Conservation (phyloP, 2,888 invertebrate species). For the Leucania comma region DNA sequence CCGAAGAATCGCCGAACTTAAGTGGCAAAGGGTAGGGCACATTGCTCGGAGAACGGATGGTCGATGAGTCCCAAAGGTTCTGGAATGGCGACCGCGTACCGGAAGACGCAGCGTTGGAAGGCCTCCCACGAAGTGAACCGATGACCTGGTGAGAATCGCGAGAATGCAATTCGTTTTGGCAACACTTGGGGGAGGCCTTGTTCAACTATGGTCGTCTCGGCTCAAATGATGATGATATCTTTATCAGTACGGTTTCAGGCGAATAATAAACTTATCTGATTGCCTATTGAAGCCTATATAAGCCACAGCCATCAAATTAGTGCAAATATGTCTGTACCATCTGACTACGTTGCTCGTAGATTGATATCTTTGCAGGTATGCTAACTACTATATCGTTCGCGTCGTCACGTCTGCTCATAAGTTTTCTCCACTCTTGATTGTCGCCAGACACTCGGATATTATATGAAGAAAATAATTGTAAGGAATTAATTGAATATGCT, state of each 20-base stretch:
- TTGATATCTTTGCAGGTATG: conserved; percentile 1
- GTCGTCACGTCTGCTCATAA: neutral
- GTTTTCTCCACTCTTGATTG: conserved; percentile 4
- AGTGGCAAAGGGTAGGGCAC: too few species aligned
- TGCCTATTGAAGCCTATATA: conserved; percentile 13
- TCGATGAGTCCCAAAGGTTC: too few species aligned
- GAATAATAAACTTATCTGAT: conserved; percentile 8
- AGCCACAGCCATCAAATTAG: conserved; percentile 11
- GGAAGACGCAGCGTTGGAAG: too few species aligned
- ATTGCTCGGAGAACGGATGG: too few species aligned
- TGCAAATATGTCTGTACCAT: conserved; percentile 1
- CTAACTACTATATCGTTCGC: neutral
- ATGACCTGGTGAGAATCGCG: too few species aligned
- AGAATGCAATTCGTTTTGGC: too few species aligned
- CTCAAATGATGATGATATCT: too few species aligned
- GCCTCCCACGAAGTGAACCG: too few species aligned
- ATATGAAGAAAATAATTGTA: neutral
- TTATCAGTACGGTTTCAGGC: neutral
- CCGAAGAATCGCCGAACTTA: too few species aligned
- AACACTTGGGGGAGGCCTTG: too few species aligned
- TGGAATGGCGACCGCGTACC: too few species aligned
- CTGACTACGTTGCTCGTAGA: conserved; percentile 4
- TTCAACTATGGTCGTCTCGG: too few species aligned
- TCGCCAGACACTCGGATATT: neutral
- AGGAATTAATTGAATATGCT: neutral